These are phyloP conservation scores for Argynnis bischoffii DNA, from an alignment of 2,888 invertebrate genomes.

Conservation along the genomic window DNA sequence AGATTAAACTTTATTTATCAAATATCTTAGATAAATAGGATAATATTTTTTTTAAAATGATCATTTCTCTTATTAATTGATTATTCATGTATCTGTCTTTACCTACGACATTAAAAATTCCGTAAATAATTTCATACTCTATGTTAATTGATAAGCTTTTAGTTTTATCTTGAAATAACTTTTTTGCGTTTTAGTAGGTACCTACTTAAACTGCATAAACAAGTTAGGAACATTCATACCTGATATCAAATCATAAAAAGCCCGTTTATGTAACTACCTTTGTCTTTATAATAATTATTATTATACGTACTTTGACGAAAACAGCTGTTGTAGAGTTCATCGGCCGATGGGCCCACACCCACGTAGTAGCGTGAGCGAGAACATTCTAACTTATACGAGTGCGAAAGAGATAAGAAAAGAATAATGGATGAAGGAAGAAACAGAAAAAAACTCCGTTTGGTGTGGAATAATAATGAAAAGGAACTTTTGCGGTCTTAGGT, in stretches of 20 bases:
- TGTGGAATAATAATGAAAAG: conserved; percentile 56
- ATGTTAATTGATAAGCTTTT: too few species aligned
- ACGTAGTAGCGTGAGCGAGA: conserved; percentile 51
- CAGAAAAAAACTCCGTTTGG: conserved; percentile 49
- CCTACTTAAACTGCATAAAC: background rate
- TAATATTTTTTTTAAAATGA: too few species aligned
- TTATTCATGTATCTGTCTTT: too few species aligned
- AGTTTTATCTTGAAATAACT: too few species aligned
- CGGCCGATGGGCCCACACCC: conserved; percentile 59
- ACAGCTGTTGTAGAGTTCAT: conserved; percentile 64
- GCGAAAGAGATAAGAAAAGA: conserved; percentile 44
- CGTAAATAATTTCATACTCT: too few species aligned
- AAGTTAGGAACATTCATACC: background rate
- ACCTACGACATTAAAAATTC: too few species aligned
- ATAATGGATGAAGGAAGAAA: conserved; percentile 53
- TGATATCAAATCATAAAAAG: background rate
- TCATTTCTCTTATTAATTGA: too few species aligned
- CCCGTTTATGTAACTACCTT: conserved; percentile 13
- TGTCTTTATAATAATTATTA: conserved; percentile 20
- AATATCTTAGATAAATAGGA: too few species aligned
- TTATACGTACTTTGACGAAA: conserved; percentile 49
- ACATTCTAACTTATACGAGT: conserved; percentile 35
- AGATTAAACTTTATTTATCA: too few species aligned
- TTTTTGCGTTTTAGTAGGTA: too few species aligned
- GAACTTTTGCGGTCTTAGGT: conserved; percentile 31